Percentiles rank a stretch among this genome's conserved stretches.
Conservation (phyloP, 2,797 vertebrate genomes). For the Ctenochaetus hawaiiensis region DNA sequence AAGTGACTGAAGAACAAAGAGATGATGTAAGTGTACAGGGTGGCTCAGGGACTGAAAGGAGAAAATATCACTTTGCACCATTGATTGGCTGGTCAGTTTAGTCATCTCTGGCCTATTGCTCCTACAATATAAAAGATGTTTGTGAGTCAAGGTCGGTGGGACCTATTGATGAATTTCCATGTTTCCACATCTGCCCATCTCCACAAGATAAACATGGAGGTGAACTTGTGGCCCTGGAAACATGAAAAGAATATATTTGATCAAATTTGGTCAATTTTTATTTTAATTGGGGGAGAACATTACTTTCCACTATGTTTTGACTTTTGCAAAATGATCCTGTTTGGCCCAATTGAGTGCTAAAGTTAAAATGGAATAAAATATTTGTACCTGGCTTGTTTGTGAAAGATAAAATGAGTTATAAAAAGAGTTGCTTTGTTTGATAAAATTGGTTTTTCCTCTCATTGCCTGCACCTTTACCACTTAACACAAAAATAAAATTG, state of each 20-base stretch:
- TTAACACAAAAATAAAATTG: no score
- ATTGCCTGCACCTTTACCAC: no score
- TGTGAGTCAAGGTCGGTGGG: constrained; percentile 4
- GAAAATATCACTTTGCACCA: constrained; percentile 53
- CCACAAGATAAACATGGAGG: constrained; percentile 1
- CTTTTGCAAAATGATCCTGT: neutral
- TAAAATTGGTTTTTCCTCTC: no score
- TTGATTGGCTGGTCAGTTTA: constrained; percentile 55
- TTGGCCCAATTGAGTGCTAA: no score
- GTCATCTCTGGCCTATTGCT: constrained; percentile 36
- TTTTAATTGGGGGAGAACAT: neutral
- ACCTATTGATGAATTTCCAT: constrained; percentile 26
- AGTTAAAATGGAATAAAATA: no score
- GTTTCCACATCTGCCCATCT: constrained; percentile 12
- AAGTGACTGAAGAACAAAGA: constrained; percentile 43
- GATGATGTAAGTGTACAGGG: constrained; percentile 47
- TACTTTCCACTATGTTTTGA: neutral
- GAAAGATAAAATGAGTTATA: no score
- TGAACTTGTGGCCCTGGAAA: neutral
- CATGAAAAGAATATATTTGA: no score
- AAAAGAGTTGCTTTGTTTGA: no score
- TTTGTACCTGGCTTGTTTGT: no score
- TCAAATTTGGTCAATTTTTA: neutral
- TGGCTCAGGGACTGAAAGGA: constrained; percentile 31
- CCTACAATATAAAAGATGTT: constrained; percentile 11